Evolutionary conservation across 2,888 invertebrate species (phyloP).

Genomic region (Pelosia muscerda): DNA sequence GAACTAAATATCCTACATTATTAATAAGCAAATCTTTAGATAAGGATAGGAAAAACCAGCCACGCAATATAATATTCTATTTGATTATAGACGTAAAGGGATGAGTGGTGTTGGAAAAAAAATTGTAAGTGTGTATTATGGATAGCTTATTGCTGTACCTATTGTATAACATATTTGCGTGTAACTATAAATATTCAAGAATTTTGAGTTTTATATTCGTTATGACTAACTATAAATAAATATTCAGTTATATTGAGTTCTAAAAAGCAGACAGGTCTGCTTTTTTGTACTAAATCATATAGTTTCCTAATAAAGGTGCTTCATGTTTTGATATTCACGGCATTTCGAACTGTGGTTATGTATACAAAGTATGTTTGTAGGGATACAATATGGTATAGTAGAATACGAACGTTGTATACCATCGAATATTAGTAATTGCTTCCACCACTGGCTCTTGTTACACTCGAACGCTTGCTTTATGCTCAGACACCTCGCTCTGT

Average conservation of each 20-base stretch:
- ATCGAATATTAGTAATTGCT: slow-evolving; percentile 40
- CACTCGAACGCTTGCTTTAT: slow-evolving; percentile 47
- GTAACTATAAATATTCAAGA: background rate
- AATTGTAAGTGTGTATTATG: background rate
- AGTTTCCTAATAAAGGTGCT: background rate
- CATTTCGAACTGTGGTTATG: slow-evolving; percentile 2
- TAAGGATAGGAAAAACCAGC: background rate
- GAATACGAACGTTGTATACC: slow-evolving; percentile 12
- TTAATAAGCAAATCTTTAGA: background rate
- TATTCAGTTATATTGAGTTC: background rate
- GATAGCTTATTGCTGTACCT: background rate
- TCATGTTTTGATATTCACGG: background rate
- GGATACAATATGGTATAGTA: background rate
- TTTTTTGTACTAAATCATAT: background rate
- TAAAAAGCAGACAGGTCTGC: background rate
- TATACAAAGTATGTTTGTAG: slow-evolving; percentile 11
- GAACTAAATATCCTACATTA: background rate
- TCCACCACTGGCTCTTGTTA: slow-evolving; percentile 50
- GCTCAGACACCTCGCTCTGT: slow-evolving; percentile 41
- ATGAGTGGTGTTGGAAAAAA: background rate
- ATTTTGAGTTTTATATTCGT: background rate
- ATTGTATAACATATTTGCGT: background rate
- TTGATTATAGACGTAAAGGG: background rate
- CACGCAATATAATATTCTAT: slow-evolving; percentile 6
- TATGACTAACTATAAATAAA: background rate